A percentile compares a stretch with the other conserved stretches of the same genome.
These are phyloP conservation scores for Eupithecia insigniata DNA, from an alignment of 2,888 invertebrate genomes.

Conservation along the genomic window DNA sequence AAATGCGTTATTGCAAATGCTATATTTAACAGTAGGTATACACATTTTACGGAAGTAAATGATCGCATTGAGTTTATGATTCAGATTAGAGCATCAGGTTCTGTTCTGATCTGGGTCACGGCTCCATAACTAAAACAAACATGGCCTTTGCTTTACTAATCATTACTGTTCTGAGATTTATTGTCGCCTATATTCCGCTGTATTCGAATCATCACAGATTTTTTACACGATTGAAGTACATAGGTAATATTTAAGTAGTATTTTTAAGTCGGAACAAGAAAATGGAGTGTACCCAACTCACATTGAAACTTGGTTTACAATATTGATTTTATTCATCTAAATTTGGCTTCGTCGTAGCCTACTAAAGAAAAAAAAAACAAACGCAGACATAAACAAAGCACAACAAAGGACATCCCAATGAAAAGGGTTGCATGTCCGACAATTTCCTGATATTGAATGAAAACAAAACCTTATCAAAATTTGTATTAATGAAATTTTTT, in stretches of 20 bases:
- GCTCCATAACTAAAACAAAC: neutral
- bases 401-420: too few relatives aligned
- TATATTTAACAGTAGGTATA: too few relatives aligned
- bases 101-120: slow-evolving; percentile 7
- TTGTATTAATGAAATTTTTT: too few relatives aligned
- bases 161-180: neutral
- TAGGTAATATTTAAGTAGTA: too few relatives aligned
- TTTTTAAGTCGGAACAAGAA: too few relatives aligned
- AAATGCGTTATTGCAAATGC: too few relatives aligned
- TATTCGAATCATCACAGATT: neutral
- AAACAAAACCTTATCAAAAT: too few relatives aligned
- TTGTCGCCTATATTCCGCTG: neutral
- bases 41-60: neutral
- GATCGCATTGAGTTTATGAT: neutral
- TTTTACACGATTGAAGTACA: too few relatives aligned
- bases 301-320: neutral
- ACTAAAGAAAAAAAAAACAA: neutral
- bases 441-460: too few relatives aligned
- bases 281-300: too few relatives aligned
- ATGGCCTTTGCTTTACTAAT: neutral
- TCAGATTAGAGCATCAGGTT: slow-evolving; percentile 8
- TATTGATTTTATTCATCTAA: neutral
- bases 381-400: neutral
- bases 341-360: neutral
- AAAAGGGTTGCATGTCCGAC: too few relatives aligned